A percentile compares a stretch with the other conserved stretches of the same genome.
Evolutionary conservation across 2,797 vertebrate genomes (phyloP).

Genomic region (Acanthiza pusilla): DNA sequence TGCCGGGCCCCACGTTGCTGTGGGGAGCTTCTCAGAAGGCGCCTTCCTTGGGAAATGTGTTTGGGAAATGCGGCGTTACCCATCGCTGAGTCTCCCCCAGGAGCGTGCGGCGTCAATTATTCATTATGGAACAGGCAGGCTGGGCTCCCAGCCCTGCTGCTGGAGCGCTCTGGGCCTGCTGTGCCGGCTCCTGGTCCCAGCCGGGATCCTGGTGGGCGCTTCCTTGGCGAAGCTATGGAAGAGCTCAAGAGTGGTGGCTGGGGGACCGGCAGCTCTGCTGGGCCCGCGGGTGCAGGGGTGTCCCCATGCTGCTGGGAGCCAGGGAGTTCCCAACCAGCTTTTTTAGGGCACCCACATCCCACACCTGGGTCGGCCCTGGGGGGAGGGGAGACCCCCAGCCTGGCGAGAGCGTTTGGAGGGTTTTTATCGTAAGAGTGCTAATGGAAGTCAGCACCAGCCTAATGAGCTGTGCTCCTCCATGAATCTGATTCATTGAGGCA

Average conservation of each 20-base stretch:
- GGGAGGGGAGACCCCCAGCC: background rate
- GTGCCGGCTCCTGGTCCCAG: background rate
- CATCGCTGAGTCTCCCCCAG: background rate
- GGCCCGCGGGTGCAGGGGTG: rapidly evolving
- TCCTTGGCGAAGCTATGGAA: rapidly evolving
- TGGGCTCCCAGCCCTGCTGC: background rate
- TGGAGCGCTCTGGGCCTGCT: background rate
- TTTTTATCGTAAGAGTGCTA: constrained; percentile 24
- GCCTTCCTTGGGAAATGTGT: constrained; percentile 17
- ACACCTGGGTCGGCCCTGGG: background rate
- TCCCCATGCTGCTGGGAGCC: background rate
- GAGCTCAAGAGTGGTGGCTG: background rate
- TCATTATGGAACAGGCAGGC: background rate
- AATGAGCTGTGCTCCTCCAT: constrained; percentile 55
- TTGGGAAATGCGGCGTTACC: constrained; percentile 51
- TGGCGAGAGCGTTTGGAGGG: background rate
- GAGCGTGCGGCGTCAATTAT: constrained; percentile 15
- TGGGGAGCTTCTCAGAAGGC: background rate
- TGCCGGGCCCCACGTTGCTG: rapidly evolving
- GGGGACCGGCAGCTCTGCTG: background rate
- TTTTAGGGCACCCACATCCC: background rate
- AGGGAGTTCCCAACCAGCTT: background rate
- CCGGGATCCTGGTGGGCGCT: rapidly evolving
- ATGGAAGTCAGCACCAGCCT: constrained; percentile 58
- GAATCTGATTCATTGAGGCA: constrained; percentile 69